A percentile compares a stretch with the other conserved stretches of the same genome.
Evolutionary conservation across 1,140 invertebrate genomes (phyloP).

Genomic region (Planococcus citri): DNA sequence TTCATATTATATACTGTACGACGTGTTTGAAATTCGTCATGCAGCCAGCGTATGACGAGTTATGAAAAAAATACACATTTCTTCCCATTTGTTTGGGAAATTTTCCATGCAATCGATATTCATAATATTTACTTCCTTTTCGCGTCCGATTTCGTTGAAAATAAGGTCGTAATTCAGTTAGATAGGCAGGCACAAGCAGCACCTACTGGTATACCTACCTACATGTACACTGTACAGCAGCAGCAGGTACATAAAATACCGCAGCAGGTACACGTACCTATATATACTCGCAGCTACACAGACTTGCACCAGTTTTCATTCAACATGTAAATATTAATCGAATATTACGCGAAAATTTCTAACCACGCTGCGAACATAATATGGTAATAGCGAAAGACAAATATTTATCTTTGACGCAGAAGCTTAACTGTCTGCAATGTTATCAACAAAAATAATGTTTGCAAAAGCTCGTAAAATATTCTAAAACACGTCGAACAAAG

Average conservation of each 20-base stretch:
- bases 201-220: no score
- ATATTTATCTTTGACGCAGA: slow-evolving; percentile 11
- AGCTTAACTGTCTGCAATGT: slow-evolving; percentile 2
- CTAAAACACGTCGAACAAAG: not conserved
- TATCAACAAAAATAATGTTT: slow-evolving; percentile 11
- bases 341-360: not conserved
- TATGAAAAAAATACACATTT: no score
- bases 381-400: slow-evolving; percentile 2
- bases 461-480: slow-evolving; percentile 16
- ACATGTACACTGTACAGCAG: not conserved
- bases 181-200: no score
- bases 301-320: no score
- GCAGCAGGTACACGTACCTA: no score
- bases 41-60: not conserved
- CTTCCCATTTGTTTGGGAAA: not conserved
- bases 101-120: not conserved
- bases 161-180: no score
- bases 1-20: no score
- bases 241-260: not conserved
- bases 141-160: not conserved
- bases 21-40: not conserved
- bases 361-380: not conserved
- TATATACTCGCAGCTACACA: no score
- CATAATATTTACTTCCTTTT: no score
- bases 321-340: not conserved